Evolutionary conservation across 2,113 vertebrate genomes (phyloP).

Genomic region (Amblyornis subalaris): DNA sequence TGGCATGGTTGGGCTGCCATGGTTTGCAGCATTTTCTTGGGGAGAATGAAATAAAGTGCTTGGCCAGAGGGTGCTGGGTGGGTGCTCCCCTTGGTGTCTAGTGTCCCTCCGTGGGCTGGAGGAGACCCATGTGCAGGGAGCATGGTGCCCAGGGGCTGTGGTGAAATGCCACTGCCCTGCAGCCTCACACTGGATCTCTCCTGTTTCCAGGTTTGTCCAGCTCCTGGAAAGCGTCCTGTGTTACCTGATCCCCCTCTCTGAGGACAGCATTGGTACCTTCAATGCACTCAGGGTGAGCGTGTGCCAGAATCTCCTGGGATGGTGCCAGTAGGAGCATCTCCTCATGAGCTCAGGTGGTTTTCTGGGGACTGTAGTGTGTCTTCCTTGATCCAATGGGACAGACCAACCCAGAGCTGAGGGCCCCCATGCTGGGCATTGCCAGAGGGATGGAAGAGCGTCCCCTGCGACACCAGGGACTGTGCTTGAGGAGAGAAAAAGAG

Average conservation of each 20-base stretch:
- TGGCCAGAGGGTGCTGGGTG: background rate
- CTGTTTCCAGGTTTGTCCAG: constrained; percentile 81
- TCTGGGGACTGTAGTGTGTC: background rate
- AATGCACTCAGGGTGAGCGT: constrained; percentile 85
- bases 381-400: background rate
- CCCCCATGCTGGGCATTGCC: background rate
- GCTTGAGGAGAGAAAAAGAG: background rate
- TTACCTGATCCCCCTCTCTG: constrained; percentile 86
- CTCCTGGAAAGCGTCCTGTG: constrained; percentile 87
- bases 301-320: background rate
- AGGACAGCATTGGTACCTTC: constrained; percentile 87
- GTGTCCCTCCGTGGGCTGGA: background rate
- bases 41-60: background rate
- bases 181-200: background rate
- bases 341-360: background rate
- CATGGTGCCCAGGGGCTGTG: background rate
- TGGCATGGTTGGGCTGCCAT: fast-evolving
- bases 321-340: background rate
- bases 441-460: background rate
- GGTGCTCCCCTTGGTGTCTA: background rate
- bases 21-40: background rate
- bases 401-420: background rate
- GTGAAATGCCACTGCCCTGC: fast-evolving
- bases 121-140: background rate
- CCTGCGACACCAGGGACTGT: fast-evolving